A percentile compares a stretch with the other conserved stretches of the same genome.
These are phyloP conservation scores for Agrotis clavis DNA, from an alignment of 2,888 invertebrate species.

Conservation along the genomic window DNA sequence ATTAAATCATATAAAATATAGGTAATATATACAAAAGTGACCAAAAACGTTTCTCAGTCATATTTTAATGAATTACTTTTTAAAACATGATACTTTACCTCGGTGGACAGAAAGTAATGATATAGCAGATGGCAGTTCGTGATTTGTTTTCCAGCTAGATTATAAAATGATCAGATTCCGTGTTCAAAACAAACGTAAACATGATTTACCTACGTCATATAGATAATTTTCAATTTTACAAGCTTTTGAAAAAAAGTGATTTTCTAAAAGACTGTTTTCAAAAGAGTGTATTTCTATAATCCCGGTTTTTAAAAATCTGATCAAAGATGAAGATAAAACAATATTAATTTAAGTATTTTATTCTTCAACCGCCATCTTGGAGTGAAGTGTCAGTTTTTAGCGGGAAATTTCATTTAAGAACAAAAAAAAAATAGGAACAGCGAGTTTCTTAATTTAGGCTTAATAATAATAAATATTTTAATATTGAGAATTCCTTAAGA, in stretches of 20 bases:
- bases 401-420: slow-evolving; percentile 5
- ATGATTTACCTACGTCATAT: no score
- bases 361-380: slow-evolving; percentile 41
- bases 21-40: slow-evolving; percentile 29
- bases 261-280: no score
- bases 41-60: slow-evolving; percentile 50
- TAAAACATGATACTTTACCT: slow-evolving; percentile 15
- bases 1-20: slow-evolving; percentile 20
- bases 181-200: no score
- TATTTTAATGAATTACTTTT: slow-evolving; percentile 41
- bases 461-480: slow-evolving; percentile 28
- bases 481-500: slow-evolving; percentile 28
- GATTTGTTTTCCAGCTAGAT: neutral
- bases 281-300: no score
- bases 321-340: no score
- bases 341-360: neutral
- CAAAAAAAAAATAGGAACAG: slow-evolving; percentile 7
- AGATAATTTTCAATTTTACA: no score
- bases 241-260: no score
- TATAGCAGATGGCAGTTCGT: slow-evolving; percentile 20
- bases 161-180: no score
- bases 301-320: no score
- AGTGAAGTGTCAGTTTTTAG: slow-evolving; percentile 29
- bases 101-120: neutral
- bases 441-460: slow-evolving; percentile 31